Conservation (phyloP, 2,113 vertebrate genomes). For the Heterotis niloticus region DNA sequence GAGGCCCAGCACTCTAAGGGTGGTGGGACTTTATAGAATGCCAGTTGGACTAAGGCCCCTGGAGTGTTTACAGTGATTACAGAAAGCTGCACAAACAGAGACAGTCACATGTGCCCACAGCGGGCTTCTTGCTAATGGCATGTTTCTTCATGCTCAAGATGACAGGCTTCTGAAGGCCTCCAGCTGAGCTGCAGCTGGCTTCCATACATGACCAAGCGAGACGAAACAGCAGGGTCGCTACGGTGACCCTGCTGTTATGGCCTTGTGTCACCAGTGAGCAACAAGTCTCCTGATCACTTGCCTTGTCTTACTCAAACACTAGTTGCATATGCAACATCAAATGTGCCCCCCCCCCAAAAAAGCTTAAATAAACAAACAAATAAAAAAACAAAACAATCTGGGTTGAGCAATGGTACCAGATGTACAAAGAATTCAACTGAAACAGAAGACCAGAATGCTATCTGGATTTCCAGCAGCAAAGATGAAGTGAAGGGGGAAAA, state of each 20-base stretch:
- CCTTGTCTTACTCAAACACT: background rate
- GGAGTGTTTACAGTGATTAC: slow-evolving; percentile 16
- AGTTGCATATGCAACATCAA: background rate
- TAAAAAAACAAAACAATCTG: too few species aligned
- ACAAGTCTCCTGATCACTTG: background rate
- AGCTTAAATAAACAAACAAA: too few species aligned
- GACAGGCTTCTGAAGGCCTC: slow-evolving; percentile 20
- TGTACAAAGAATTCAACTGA: background rate
- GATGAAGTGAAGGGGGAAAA: too few species aligned
- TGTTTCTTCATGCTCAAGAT: slow-evolving; percentile 21
- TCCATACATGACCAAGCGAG: slow-evolving; percentile 23
- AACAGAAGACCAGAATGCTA: background rate
- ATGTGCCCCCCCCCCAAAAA: background rate
- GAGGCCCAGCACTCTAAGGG: too few species aligned
- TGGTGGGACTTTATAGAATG: too few species aligned
- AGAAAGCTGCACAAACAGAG: background rate
- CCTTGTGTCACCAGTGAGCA: background rate
- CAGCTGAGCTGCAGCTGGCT: slow-evolving; percentile 28
- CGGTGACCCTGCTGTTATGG: background rate
- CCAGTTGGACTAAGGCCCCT: slow-evolving; percentile 11
- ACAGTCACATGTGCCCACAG: background rate
- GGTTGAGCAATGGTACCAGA: background rate
- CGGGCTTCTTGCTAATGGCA: slow-evolving; percentile 19
- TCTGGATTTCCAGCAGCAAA: background rate
- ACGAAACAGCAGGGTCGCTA: background rate